Evolutionary conservation across 2,113 vertebrate species (phyloP).

Genomic region (Aramus guarauna): DNA sequence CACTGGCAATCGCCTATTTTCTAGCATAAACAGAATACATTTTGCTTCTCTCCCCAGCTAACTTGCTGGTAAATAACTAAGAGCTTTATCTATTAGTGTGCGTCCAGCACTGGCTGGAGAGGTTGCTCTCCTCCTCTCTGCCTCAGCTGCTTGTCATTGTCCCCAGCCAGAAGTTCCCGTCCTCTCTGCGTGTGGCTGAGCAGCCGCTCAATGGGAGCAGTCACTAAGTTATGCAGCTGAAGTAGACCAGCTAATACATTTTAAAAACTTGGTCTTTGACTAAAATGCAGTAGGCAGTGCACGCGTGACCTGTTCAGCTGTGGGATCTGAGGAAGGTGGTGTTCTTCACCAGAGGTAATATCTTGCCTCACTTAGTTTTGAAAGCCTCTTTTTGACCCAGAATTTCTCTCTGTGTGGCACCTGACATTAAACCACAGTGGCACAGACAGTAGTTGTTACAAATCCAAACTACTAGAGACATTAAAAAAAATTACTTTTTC

Average conservation of each 20-base stretch:
- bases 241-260: neutral
- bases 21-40: neutral
- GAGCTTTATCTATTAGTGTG: neutral
- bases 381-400: neutral
- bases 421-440: neutral
- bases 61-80: neutral
- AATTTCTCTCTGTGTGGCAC: neutral
- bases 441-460: neutral
- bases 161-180: neutral
- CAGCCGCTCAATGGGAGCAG: neutral
- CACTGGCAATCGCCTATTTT: neutral
- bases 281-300: neutral
- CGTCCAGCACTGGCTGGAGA: neutral
- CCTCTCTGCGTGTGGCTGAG: neutral
- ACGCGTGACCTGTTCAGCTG: neutral
- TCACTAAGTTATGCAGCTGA: neutral
- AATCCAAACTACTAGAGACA: neutral
- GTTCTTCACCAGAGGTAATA: neutral
- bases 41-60: neutral
- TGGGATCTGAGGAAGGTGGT: neutral
- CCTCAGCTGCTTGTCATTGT: neutral
- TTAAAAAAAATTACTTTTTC: neutral
- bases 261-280: neutral
- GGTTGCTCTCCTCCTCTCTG: neutral
- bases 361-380: neutral